These are phyloP conservation scores for Thinocorus orbignyianus DNA, from an alignment of 2,113 vertebrate genomes.

Conservation along the genomic window DNA sequence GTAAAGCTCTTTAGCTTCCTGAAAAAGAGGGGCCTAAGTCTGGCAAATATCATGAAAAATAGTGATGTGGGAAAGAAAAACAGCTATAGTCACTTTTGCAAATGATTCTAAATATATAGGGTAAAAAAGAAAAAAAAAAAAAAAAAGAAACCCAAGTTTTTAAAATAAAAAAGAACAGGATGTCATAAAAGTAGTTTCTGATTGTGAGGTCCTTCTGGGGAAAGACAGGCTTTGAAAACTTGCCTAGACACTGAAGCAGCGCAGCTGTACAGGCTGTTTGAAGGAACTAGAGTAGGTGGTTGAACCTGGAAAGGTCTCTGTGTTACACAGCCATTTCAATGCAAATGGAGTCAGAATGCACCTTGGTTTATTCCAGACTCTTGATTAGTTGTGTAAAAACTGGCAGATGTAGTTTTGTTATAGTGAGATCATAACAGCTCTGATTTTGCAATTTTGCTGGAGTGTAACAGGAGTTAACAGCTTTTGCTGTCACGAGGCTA, in stretches of 20 bases:
- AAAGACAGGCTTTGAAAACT: not conserved
- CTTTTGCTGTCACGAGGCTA: not conserved
- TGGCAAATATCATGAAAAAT: not conserved
- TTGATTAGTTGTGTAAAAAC: not conserved
- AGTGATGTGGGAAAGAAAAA: not conserved
- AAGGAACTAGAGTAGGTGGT: not conserved
- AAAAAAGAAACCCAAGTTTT: not conserved
- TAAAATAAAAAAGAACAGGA: not conserved
- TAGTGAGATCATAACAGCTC: not conserved
- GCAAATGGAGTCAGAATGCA: not conserved
- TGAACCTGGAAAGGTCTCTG: not conserved
- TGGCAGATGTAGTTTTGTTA: not conserved
- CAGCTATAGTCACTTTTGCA: not conserved
- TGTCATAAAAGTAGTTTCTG: not conserved
- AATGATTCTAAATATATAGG: not conserved
- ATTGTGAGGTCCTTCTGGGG: not conserved
- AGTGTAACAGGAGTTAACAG: not conserved
- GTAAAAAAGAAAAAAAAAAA: no score
- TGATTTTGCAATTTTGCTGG: not conserved
- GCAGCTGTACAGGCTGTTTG: not conserved
- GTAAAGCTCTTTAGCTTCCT: not conserved
- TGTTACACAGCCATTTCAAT: fast-evolving
- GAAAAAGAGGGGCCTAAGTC: not conserved
- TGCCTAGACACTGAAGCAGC: not conserved
- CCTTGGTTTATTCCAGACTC: not conserved